phyloP scores from a whole-genome alignment of 2,888 invertebrate genomes.

The Sarcophaga subvicina region DNA sequence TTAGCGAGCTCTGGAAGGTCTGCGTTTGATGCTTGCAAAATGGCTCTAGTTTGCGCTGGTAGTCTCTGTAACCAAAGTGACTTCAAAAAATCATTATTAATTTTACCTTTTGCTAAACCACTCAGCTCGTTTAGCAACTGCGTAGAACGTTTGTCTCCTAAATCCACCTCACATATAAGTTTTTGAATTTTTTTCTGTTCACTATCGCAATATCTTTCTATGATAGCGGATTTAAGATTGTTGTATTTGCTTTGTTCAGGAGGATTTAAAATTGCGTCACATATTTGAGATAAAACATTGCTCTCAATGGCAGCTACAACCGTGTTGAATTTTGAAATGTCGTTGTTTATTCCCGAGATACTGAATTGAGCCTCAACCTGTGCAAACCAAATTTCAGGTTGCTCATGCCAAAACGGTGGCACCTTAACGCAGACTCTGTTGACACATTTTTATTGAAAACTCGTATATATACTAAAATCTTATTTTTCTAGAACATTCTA shows the following conservation, averaged over 20 bases:
- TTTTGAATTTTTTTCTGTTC: conserved; percentile 6
- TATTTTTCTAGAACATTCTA: too few species aligned
- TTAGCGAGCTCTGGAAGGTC: too few species aligned
- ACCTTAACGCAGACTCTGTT: background rate
- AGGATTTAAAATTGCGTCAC: background rate
- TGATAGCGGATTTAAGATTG: background rate
- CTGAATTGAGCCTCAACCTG: too few species aligned
- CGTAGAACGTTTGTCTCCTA: background rate
- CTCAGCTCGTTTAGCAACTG: too few species aligned
- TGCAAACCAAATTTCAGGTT: background rate
- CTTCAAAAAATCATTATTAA: too few species aligned
- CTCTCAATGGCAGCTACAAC: background rate
- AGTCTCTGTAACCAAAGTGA: too few species aligned
- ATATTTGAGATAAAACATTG: background rate
- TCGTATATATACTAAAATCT: too few species aligned
- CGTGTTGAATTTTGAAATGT: too few species aligned
- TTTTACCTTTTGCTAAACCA: too few species aligned
- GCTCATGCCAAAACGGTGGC: background rate
- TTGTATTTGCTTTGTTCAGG: background rate
- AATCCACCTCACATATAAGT: background rate
- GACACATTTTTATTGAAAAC: background rate
- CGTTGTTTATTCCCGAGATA: too few species aligned
- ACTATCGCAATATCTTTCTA: background rate
- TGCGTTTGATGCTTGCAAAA: too few species aligned
- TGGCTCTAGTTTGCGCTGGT: too few species aligned